phyloP scores from a whole-genome alignment of 2,113 vertebrate species.

The Spea bombifrons region DNA sequence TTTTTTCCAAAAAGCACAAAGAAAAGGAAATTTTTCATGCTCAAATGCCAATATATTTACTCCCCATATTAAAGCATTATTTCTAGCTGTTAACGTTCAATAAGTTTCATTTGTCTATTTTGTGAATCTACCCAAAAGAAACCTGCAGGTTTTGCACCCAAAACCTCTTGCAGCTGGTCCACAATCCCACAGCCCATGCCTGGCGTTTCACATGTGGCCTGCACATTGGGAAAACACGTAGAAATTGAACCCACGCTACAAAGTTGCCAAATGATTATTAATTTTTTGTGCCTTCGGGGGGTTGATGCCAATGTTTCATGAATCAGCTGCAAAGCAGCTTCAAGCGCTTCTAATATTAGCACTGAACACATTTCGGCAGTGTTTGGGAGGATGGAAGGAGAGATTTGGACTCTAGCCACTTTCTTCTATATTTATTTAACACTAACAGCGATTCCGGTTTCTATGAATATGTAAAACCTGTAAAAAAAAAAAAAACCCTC shows the following conservation, averaged over 20 bases:
- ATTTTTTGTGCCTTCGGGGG: not conserved
- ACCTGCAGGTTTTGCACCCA: constrained; percentile 6
- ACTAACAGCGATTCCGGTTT: not conserved
- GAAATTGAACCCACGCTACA: not conserved
- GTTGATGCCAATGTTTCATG: constrained; percentile 5
- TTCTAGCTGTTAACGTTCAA: too few relatives aligned
- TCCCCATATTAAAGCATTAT: too few relatives aligned
- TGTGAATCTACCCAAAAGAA: too few relatives aligned
- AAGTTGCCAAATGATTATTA: constrained; percentile 5
- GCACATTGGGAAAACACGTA: constrained; percentile 18
- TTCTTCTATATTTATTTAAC: not conserved
- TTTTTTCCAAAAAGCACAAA: too few relatives aligned
- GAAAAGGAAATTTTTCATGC: too few relatives aligned
- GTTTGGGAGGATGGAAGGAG: not conserved
- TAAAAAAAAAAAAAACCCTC: too few relatives aligned
- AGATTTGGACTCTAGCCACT: not conserved
- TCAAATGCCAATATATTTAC: too few relatives aligned
- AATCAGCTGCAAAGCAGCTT: constrained; percentile 24
- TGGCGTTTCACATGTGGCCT: constrained; percentile 19
- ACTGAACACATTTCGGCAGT: not conserved
- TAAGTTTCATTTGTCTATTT: too few relatives aligned
- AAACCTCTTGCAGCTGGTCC: not conserved
- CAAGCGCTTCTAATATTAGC: not conserved
- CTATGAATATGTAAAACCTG: too few relatives aligned
- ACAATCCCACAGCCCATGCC: not conserved